Base-by-base conservation (phyloP, 1,140 invertebrate species). In the Ooceraea biroi region DNA sequence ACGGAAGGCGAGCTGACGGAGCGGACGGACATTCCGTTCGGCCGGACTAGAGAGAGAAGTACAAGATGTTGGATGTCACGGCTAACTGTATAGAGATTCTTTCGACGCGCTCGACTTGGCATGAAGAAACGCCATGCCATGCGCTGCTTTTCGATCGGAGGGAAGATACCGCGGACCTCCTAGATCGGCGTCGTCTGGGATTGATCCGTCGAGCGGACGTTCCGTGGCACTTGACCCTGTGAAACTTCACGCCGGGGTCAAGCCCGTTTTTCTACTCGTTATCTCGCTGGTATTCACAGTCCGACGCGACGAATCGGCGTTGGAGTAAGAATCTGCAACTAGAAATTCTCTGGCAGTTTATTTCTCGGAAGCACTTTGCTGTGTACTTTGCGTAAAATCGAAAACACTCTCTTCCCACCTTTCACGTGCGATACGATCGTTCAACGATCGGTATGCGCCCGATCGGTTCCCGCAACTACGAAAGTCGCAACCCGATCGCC, bases 41-140 rank as follows among this genome's bases (percentile, higher is more conserved):
- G 50, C 22, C 22, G 76, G 25, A n/a, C 50, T 71, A 48, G 22
- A 77, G 41, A 60, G 66, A 78, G 69, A 55, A 46, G 27, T 44
- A 12, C 30, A 22, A n/a, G 36, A 7, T 63, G 30, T 10, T 60
- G 65, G 60, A 60, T 71, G 71, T 72, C 82, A 19, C 30, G 66
- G 25, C 41, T 88, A 88, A 88, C 87, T 85, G 85, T 88, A 71
- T 66, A 52, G 60, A 41, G 86, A 77, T 88, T 88, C 87, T 83
- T 88, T 88, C 86, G 85, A 74, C 55, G 63, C 86, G 86, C 72
- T 88, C 60, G 80, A 83, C 73, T 73, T 78, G 66, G 27, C 80
- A 85, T 69, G 80, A 60, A 69, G 68, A 71, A 84, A 66, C 69
- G 61, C 65, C 68, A 12, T 66, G 63, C 78, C 82, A 74, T 82